A percentile compares a stretch with the other conserved stretches of the same genome.
Evolutionary conservation across 2,888 invertebrate genomes (phyloP).

Genomic region (Aspidapion aeneum): DNA sequence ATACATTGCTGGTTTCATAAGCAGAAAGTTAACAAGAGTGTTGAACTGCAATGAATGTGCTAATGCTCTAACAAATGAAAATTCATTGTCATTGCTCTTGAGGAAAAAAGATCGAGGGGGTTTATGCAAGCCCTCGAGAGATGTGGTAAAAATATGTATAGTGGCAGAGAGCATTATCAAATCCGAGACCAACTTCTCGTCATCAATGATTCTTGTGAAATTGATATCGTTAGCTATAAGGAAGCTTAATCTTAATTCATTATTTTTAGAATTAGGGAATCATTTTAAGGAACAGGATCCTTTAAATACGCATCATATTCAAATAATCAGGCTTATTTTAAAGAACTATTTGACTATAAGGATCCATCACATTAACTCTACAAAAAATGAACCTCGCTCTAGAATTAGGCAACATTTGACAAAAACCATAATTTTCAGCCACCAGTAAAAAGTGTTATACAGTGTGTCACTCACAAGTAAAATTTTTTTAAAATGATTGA

Average conservation of each 20-base stretch:
- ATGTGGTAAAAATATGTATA: slow-evolving; percentile 18
- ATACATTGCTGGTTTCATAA: slow-evolving; percentile 20
- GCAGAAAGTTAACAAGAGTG: slow-evolving; percentile 8
- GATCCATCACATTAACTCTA: slow-evolving; percentile 5
- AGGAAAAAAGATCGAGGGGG: slow-evolving; percentile 17
- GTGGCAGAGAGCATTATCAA: slow-evolving; percentile 17
- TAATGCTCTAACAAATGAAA: background rate
- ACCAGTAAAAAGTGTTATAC: too few species aligned
- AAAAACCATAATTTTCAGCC: background rate
- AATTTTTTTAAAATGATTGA: too few species aligned
- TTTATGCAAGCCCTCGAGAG: slow-evolving; percentile 12
- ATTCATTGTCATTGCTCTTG: slow-evolving; percentile 7
- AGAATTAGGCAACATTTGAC: slow-evolving; percentile 4
- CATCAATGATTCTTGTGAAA: slow-evolving; percentile 6
- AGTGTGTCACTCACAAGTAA: too few species aligned
- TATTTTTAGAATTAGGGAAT: background rate
- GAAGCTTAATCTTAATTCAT: background rate
- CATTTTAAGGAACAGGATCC: slow-evolving; percentile 11
- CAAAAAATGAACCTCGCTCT: background rate
- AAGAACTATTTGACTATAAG: slow-evolving; percentile 12
- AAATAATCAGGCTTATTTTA: slow-evolving; percentile 11
- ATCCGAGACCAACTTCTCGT: slow-evolving; percentile 4
- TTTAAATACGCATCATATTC: slow-evolving; percentile 8
- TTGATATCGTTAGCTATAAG: background rate
- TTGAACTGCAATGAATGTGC: slow-evolving; percentile 17